Evolutionary conservation across 2,797 vertebrate genomes (phyloP).

Genomic region (Darevskia nairensis): DNA sequence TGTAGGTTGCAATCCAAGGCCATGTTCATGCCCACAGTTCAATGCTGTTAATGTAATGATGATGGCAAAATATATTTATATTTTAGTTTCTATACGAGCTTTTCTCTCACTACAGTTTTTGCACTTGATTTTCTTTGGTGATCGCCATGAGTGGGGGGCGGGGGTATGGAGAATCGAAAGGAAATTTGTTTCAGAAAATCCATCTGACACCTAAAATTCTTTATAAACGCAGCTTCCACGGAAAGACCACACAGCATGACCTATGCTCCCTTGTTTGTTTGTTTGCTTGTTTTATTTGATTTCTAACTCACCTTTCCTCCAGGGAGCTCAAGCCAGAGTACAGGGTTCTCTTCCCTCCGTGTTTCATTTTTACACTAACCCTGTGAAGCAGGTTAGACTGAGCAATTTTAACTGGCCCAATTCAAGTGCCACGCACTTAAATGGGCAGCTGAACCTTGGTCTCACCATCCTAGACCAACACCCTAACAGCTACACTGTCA

Average conservation of each 20-base stretch:
- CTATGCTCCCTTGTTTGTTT: background rate
- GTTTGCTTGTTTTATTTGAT: background rate
- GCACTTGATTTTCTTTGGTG: background rate
- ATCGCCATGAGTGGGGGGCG: background rate
- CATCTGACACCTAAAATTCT: background rate
- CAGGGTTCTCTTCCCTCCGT: background rate
- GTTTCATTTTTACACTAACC: background rate
- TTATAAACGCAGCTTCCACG: background rate
- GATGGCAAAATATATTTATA: background rate
- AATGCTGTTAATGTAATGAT: background rate
- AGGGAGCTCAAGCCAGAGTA: background rate
- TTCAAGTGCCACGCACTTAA: too few relatives aligned
- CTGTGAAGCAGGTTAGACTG: background rate
- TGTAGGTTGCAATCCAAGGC: accelerated
- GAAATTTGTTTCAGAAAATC: conserved; percentile 8
- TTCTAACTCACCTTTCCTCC: background rate
- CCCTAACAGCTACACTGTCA: too few relatives aligned
- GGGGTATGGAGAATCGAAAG: background rate
- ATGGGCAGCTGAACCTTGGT: too few relatives aligned
- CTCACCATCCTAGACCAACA: too few relatives aligned
- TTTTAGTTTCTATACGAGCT: background rate
- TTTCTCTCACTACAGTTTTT: background rate
- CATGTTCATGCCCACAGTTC: background rate
- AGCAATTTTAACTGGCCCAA: background rate
- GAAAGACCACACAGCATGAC: background rate